phyloP scores from a whole-genome alignment of 1,140 invertebrate genomes.

The Aplysia californica region DNA sequence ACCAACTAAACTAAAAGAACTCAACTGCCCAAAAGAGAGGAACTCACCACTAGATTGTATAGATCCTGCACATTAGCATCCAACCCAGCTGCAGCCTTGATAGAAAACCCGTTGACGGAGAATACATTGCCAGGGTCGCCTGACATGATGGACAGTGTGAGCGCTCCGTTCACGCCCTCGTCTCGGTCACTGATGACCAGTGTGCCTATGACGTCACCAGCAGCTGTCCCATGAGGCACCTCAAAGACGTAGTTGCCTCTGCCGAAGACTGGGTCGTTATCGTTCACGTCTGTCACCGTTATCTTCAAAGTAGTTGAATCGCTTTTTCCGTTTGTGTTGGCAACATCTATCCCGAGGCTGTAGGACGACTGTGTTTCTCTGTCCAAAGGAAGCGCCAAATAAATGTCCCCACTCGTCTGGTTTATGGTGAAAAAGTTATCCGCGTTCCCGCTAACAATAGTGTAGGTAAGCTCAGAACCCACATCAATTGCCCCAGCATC shows the following conservation, averaged over 20 bases:
- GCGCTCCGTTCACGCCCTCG: slow-evolving; percentile 40
- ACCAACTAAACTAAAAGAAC: too few relatives aligned
- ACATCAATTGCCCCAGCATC: not conserved
- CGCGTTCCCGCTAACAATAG: slow-evolving; percentile 4
- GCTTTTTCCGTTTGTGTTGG: not conserved
- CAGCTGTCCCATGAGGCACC: slow-evolving; percentile 84
- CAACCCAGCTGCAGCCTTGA: not conserved
- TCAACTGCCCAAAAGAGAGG: too few relatives aligned
- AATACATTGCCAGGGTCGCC: not conserved
- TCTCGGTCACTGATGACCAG: slow-evolving; percentile 73
- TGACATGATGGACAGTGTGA: slow-evolving; percentile 77
- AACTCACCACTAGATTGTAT: not conserved
- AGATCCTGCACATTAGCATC: not conserved
- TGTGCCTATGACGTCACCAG: slow-evolving; percentile 84
- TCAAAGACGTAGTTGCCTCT: not conserved
- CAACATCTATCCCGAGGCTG: not conserved
- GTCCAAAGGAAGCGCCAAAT: slow-evolving; percentile 15
- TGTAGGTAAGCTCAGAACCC: slow-evolving; percentile 20
- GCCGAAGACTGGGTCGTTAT: slow-evolving; percentile 18
- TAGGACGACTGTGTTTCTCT: not conserved
- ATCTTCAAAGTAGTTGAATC: not conserved
- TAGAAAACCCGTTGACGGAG: not conserved
- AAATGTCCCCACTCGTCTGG: slow-evolving; percentile 4
- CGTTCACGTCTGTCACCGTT: slow-evolving; percentile 22
- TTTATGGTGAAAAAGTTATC: slow-evolving; percentile 8